Base-by-base conservation (phyloP, 2,797 vertebrate genomes). In the Valencia hispanica region DNA sequence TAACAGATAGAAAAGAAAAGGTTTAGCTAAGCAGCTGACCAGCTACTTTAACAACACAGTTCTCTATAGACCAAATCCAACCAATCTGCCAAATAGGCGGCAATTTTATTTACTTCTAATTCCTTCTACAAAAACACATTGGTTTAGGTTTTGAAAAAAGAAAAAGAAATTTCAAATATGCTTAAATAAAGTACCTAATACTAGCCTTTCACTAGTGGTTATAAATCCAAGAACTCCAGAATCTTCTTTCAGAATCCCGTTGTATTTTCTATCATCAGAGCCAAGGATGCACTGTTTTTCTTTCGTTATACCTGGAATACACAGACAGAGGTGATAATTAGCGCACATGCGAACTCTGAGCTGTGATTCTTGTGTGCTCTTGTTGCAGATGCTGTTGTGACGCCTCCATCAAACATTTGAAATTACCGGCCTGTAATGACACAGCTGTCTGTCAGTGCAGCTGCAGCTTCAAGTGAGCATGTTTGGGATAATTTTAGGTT, bases 401-500 rank as follows among this genome's bases (percentile, higher is more conserved):
- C 7, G 48, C 68, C 47, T 80, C 53, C 69, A 79, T 74, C 55
- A 73, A 55, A 34, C 30, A 14, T 72, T 55, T 68, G 69, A 25
- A 79, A 75, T 75, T 15, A 72, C 74, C 65, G 68, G 27, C 50
- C 70, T 48, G 34, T 77, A 72, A 81, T 76, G 51, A 85, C 77
- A 76, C 77, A 83, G 81, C 81, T 87, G 75, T 50, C 61, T 73
- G 74, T 86, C 73, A 74, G 57, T 69, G 75, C 76, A 81, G 83
- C 79, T 81, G 74, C 57, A 68, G 50, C 41, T 59, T 12, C 70
- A 30, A 53, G 39, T 30, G 34, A 70, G 43, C 53, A 30, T 80
- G 75, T 81, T 65, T 69, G 66, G 72, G 78, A 79, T 83, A 81
- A 87, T 87, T 81, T 68, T 34, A 85, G 81, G 79, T 75, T 81